Base-by-base conservation (phyloP, 2,797 vertebrate species). In the Scarus forsteni region DNA sequence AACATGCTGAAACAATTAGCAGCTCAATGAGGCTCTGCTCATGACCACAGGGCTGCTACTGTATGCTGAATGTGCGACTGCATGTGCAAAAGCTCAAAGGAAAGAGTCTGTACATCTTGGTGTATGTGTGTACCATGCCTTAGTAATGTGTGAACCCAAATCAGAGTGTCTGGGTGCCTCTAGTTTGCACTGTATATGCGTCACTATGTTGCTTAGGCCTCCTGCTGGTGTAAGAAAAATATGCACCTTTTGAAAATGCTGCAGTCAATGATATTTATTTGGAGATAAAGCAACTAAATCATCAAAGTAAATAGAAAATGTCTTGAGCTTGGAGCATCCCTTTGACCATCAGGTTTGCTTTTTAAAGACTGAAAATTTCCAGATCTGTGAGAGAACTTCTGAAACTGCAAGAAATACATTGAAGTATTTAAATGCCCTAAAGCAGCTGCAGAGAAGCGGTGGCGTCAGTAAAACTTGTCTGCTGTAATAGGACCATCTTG, bases 11-110 rank as follows among this genome's bases (percentile, higher is more conserved):
- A 83, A 84, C 52, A 52, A 81, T 86, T 81, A 85, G 82, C 51
- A 63, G 49, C 70, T 89, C 83, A 90, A 89, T 81, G 75, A 84
- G 75, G 61, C 75, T 63, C 75, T 85, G 83, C 83, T 88, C 84
- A 89, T 69, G 59, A 65, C 73, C 84, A 56, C 73, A 83, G 54
- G 62, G 74, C 63, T 57, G 60, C 63, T 52, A 19, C 14, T 51
- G 38, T 16, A n/a, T 45, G 13, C 46, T 64, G 11, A 13, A 44
- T 36, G 27, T 52, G 48, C 58, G 65, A 62, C 16, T 54, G 36
- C 52, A 35, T 54, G 55, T 70, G 68, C 60, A 39, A 14, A 51
- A 66, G 63, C 1, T 36, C 77, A 56, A 53, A 59, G 69, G 16
- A 60, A 49, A 60, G 15, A 13, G n/a, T 53, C n/a, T 75, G 38